phyloP scores from a whole-genome alignment of 2,888 invertebrate species.

The Sialis lutaria region DNA sequence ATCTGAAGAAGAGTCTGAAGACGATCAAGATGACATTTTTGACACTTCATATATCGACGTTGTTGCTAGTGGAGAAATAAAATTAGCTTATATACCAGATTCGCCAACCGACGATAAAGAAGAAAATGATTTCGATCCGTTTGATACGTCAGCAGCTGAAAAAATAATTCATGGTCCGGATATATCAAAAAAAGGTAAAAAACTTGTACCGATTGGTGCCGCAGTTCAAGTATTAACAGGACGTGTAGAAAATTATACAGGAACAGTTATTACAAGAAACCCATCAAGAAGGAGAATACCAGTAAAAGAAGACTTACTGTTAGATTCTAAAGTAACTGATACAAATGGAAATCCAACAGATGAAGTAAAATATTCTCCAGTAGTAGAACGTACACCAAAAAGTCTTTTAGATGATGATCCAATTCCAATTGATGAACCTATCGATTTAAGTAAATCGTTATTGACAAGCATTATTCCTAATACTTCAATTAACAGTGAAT shows the following conservation, averaged over 20 bases:
- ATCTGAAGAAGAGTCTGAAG: constrained; percentile 53
- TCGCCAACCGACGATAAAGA: constrained; percentile 56
- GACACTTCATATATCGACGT: constrained; percentile 79
- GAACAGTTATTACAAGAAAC: constrained; percentile 31
- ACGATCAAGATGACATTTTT: constrained; percentile 68
- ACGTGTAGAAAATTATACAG: constrained; percentile 56
- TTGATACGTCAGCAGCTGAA: constrained; percentile 78
- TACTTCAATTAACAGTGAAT: constrained; percentile 48
- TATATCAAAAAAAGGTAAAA: constrained; percentile 52
- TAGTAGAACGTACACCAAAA: constrained; percentile 22
- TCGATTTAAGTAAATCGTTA: constrained; percentile 51
- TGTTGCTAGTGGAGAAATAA: constrained; percentile 69
- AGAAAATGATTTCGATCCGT: constrained; percentile 55
- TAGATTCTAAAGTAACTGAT: constrained; percentile 40
- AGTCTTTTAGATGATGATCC: constrained; percentile 58
- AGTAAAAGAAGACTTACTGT: constrained; percentile 43
- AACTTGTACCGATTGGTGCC: constrained; percentile 64
- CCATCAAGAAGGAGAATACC: constrained; percentile 28
- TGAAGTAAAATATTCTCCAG: neutral
- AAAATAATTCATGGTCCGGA: constrained; percentile 64
- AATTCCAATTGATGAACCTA: constrained; percentile 43
- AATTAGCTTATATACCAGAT: constrained; percentile 73
- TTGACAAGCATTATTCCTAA: constrained; percentile 44
- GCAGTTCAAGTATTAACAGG: constrained; percentile 80
- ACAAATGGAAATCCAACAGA: constrained; percentile 18